phyloP scores from a whole-genome alignment of 2,113 vertebrate genomes.

The Noctilio leporinus region DNA sequence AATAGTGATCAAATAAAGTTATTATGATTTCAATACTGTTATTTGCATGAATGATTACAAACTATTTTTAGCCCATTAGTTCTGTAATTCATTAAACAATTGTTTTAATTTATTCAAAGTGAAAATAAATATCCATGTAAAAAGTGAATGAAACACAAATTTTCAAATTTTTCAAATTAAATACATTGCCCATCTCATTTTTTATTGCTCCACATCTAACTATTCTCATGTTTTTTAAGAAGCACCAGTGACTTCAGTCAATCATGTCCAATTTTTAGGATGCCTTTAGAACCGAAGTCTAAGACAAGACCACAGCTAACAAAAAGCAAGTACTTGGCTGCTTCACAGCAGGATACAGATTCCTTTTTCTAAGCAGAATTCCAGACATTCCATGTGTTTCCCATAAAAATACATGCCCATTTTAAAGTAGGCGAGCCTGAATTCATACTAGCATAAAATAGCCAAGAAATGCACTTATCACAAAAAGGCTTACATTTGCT shows the following conservation, averaged over 20 bases:
- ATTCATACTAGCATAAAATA: slow-evolving; percentile 25
- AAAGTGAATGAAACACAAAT: slow-evolving; percentile 1
- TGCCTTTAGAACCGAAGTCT: slow-evolving; percentile 71
- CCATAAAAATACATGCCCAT: slow-evolving; percentile 72
- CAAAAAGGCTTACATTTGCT: background rate
- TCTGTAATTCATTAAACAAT: background rate
- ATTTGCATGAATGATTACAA: background rate
- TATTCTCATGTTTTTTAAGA: background rate
- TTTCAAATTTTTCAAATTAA: background rate
- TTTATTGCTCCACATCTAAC: background rate
- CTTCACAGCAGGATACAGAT: slow-evolving; percentile 75
- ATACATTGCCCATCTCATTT: background rate
- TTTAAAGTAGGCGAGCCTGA: slow-evolving; percentile 64
- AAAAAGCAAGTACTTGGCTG: slow-evolving; percentile 56
- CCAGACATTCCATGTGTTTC: slow-evolving; percentile 78
- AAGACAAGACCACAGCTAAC: slow-evolving; percentile 55
- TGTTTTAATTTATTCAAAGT: slow-evolving; percentile 14
- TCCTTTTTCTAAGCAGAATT: slow-evolving; percentile 77
- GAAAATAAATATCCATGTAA: slow-evolving; percentile 44
- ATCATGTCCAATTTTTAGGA: slow-evolving; percentile 53
- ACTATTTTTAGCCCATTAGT: background rate
- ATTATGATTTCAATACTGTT: slow-evolving; percentile 4
- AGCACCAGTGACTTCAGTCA: slow-evolving; percentile 54
- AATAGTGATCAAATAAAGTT: background rate
- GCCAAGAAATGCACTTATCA: background rate